phyloP scores from a whole-genome alignment of 2,888 invertebrate genomes.

The Dolomedes plantarius region DNA sequence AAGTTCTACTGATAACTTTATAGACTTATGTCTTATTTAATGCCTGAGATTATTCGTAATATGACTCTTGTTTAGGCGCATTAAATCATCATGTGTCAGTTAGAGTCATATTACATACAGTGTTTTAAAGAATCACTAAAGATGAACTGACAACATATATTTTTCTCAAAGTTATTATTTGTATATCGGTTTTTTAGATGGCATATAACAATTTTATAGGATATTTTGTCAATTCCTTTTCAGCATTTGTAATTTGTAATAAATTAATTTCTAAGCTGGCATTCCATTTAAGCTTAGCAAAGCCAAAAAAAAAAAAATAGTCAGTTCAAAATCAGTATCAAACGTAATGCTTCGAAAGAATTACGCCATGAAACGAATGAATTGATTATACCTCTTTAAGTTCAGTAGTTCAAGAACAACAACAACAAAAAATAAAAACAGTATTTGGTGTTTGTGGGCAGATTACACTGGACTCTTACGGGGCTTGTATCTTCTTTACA shows the following conservation, averaged over 20 bases:
- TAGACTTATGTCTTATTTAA: not conserved
- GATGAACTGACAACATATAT: not conserved
- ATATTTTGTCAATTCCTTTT: not conserved
- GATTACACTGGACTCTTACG: constrained; percentile 9
- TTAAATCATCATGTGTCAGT: not conserved
- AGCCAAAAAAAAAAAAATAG: too few relatives aligned
- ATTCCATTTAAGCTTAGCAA: not conserved
- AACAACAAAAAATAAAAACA: too few relatives aligned
- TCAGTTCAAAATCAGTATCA: not conserved
- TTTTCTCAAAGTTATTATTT: constrained; percentile 4
- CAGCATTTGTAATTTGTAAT: not conserved
- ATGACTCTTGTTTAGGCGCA: not conserved
- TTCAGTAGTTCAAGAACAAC: not conserved
- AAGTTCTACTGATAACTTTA: not conserved
- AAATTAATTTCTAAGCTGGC: not conserved
- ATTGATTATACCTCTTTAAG: not conserved
- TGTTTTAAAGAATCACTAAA: not conserved
- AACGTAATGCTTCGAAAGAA: constrained; percentile 3
- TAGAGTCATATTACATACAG: not conserved
- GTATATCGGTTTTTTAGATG: not conserved
- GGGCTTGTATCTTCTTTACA: constrained; percentile 4
- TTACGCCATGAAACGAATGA: not conserved
- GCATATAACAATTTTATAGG: not conserved
- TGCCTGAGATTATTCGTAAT: not conserved
- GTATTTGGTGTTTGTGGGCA: not conserved